Evolutionary conservation across 2,113 vertebrate species (phyloP), one percentile per base, ranked within the genome.

Genomic region (Chitala chitala): DNA sequence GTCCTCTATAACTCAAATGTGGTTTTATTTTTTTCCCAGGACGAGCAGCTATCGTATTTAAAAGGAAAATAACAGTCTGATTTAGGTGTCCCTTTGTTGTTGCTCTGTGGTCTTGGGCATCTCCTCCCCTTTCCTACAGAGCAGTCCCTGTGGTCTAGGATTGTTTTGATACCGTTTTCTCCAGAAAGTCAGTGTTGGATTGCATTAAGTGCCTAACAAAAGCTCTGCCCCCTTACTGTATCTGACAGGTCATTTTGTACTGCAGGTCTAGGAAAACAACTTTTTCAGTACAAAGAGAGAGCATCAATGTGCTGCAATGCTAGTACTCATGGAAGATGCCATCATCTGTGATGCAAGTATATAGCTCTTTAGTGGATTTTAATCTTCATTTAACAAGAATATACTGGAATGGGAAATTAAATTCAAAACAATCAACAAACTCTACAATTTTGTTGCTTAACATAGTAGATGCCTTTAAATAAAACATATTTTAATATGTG

Each of bases 41-140:
- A 63, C 36, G 56, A 63, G 68, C 31, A 55, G 38, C 46, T 75
- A 71, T 78, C 72, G 69, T 71, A 68, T 75, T 75, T 75, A 75
- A 65, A 78, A 72, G 53, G 72, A 78, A 75, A 78, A 75, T 63
- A 78, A 55, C 17, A 29, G 31, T 36, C 65, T 74, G 46, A 74
- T 73, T 74, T 78, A 74, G 65, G 38, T 63, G 76, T 54, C 65
- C 54, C 76, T 74, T 38, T 44, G 40, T 63, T 74, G 48, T 69
- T 48, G 22, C 9, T 56, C 38, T 36, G 26, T 29, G 13, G 36
- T 17, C 10, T 58, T 78, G 65, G 13, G 29, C 33, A 15, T 31
- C n/a, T n/a, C 51, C 54, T 29, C 40, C 44, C 22, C 56, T 33
- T 12, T 61, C 24, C 48, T 12, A 26, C 31, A 3, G 33, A 42